Base-by-base conservation (phyloP, 64 coral and sea anemone genomes). In the Dendronephthya gigantea region DNA sequence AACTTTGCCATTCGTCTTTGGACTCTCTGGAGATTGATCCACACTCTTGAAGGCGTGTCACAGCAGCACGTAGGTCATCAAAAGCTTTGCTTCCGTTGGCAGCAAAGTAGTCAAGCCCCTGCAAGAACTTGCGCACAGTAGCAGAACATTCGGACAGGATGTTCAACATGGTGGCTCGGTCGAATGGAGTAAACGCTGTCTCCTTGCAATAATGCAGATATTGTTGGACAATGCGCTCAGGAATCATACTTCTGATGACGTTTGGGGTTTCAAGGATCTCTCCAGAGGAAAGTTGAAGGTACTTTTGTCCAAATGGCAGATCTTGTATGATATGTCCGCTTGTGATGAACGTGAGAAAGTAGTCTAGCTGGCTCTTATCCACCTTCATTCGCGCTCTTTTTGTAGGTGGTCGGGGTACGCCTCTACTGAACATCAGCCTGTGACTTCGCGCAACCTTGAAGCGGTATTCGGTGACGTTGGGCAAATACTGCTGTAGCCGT, bases 281-380 rank as follows among this genome's bases (percentile, higher is more conserved):
- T 29, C 72, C 72, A 79, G 72, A 33, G 31, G 72, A 79, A 79
- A 79, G 72, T 79, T 33, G 19, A 8, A 79, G 72, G 32, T 79
- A 34, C 29, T 79, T 79, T 79, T 35, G 72, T 79, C 72, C 72
- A 39, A 79, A 79, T 28, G 72, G 72, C 2, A 79, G 72, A 19
- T 79, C 72, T 34, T 79, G 2, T 79, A 39, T 33, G 32, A 34
- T 34, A 79, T 79, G 29, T 29, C 27, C 27, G 22, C 72, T 79
- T 35, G 72, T 79, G 72, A 79, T 79, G 30, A 79, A 79, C 16
- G 72, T 79, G 25, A 79, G 72, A 19, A 79, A 79, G 32, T 79
- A 29, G 32, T 79, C 72, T 29, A 79, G 72, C 72, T 79, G 72
- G 72, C 72, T 66, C 6, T 66, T 66, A 66, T 66, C 58, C 58